Evolutionary conservation across 2,113 vertebrate genomes (phyloP).

Genomic region (Calidris pugnax): DNA sequence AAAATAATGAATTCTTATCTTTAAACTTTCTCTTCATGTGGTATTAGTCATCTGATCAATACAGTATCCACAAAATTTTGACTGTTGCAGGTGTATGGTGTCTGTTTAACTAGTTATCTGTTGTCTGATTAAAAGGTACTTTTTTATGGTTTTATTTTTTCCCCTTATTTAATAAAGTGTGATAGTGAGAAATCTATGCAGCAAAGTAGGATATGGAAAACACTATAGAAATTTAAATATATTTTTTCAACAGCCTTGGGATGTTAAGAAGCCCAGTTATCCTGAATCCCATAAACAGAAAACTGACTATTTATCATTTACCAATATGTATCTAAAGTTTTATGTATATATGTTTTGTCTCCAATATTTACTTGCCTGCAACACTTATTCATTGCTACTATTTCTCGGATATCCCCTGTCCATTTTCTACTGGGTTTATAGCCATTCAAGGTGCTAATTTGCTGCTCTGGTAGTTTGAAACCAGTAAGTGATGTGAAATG

Average conservation of each 20-base stretch:
- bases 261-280: background rate
- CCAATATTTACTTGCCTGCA: background rate
- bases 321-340: background rate
- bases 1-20: background rate
- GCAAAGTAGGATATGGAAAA: background rate
- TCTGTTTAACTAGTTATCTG: conserved; percentile 29
- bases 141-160: background rate
- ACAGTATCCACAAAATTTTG: background rate
- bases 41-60: background rate
- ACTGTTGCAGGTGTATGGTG: background rate
- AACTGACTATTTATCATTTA: conserved; percentile 2
- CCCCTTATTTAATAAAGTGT: background rate
- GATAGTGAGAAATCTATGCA: background rate
- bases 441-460: background rate
- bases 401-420: background rate
- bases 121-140: background rate
- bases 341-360: background rate
- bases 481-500: background rate
- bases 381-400: background rate
- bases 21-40: background rate
- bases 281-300: background rate
- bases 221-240: background rate
- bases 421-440: background rate
- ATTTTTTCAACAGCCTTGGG: background rate
- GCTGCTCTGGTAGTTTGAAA: background rate